Base-by-base conservation (phyloP, 2,113 vertebrate species). In the Gallinago paraguaiae region DNA sequence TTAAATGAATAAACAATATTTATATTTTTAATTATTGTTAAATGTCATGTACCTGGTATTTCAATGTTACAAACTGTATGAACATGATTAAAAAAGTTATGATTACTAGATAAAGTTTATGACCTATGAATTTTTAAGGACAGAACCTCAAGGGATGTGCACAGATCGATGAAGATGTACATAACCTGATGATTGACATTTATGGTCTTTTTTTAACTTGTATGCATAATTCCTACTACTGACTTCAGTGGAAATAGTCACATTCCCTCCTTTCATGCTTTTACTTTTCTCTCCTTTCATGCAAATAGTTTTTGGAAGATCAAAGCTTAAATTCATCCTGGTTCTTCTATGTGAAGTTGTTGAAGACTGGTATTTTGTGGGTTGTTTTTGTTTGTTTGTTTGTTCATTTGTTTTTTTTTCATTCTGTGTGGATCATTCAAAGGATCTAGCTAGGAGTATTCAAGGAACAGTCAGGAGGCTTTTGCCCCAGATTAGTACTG, bases 241-340 rank as follows among this genome's bases (percentile, higher is more conserved):
- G 63, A 92, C 83, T 96, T 96, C 96, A 92, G 61, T 94, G 50
- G 25, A 89, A 93, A 79, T 56, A 96, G 86, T 96, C 77, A 82
- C 53, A 87, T 86, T 86, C 53, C 53, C 10, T 69, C 48, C 57
- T 86, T 97, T 95, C 94, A 96, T 79, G 86, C 78, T 91, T 84
- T 89, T 88, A 31, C 22, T 53, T 95, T 91, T 95, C 60, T 95
- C 22, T 41, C 37, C n/a, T 93, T 76, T 82, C 69, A 45, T 64
- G 72, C 76, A 92, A 83, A 94, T 92, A 95, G 67, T 88, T 87
- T 94, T 91, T 87, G 69, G 45, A 85, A 96, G 96, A 96, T 96
- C 90, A 96, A 94, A 96, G 93, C 69, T 68, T 76, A 72, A 89
- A 84, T 72, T 92, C 50, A 0, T 65, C 81, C 53, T 85, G 65